These are phyloP conservation scores for Rostratula benghalensis DNA, from an alignment of 2,113 vertebrate species.

Conservation along the genomic window DNA sequence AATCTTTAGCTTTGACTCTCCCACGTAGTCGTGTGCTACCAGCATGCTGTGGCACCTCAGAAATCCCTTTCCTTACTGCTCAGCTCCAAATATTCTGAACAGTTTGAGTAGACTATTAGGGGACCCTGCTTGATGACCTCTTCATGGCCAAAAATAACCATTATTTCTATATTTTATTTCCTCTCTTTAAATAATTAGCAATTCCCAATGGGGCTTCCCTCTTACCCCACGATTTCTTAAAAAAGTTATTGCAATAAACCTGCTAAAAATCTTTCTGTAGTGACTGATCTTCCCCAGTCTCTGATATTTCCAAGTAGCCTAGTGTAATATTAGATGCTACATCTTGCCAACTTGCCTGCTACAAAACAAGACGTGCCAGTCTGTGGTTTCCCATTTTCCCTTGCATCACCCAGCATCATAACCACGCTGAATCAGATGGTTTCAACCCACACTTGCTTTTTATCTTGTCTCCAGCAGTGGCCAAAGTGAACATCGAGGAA, in stretches of 20 bases:
- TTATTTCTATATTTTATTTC: not conserved
- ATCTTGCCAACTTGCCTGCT: not conserved
- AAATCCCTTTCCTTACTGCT: not conserved
- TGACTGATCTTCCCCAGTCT: not conserved
- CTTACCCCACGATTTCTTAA: not conserved
- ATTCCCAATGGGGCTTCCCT: not conserved
- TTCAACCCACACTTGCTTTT: not conserved
- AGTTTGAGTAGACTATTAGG: not conserved
- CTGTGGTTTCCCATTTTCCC: not conserved
- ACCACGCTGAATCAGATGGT: not conserved
- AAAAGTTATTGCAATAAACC: not conserved
- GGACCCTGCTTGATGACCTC: not conserved
- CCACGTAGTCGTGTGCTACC: rapidly evolving
- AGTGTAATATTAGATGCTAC: not conserved
- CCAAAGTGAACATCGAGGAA: not conserved
- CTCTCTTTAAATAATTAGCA: not conserved
- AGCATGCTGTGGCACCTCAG: not conserved
- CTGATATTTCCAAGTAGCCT: not conserved
- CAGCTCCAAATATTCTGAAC: not conserved
- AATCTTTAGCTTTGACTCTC: not conserved
- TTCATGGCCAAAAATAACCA: not conserved
- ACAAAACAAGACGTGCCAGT: not conserved
- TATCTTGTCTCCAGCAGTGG: not conserved
- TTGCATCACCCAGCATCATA: not conserved
- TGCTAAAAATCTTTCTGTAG: not conserved